A percentile compares a stretch with the other conserved stretches of the same genome.
Conservation (phyloP, 2,888 invertebrate genomes). For the Cerastis rubricosa region DNA sequence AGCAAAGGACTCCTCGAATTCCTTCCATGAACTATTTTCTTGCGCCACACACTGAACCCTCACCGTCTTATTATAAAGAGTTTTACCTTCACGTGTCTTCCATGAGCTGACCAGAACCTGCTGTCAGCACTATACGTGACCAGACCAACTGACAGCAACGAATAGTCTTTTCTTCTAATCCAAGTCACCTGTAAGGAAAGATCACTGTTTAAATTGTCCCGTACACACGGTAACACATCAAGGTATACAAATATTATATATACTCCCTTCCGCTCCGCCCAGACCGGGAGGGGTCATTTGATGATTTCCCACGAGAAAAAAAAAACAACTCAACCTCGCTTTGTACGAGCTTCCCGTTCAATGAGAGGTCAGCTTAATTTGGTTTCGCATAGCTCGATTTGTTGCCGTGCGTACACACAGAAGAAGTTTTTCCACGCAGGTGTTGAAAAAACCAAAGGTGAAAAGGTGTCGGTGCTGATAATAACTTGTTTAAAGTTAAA, state of each 20-base stretch:
- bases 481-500: neutral
- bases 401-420: neutral
- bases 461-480: neutral
- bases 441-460: too few species aligned
- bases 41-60: neutral
- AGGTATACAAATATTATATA: too few species aligned
- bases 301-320: too few species aligned
- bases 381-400: neutral
- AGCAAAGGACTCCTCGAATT: too few species aligned
- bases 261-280: too few species aligned
- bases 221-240: neutral
- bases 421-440: neutral
- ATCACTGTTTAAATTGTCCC: neutral
- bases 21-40: too few species aligned
- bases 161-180: constrained; percentile 93
- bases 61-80: neutral
- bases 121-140: constrained; percentile 92
- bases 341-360: neutral
- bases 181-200: constrained; percentile 91
- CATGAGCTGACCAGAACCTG: constrained; percentile 92
- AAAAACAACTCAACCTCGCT: neutral
- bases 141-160: constrained; percentile 92
- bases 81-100: constrained; percentile 90
- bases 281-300: too few species aligned
- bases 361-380: neutral